Base-by-base conservation (phyloP, 2,888 invertebrate species). In the Alsophila aescularia region DNA sequence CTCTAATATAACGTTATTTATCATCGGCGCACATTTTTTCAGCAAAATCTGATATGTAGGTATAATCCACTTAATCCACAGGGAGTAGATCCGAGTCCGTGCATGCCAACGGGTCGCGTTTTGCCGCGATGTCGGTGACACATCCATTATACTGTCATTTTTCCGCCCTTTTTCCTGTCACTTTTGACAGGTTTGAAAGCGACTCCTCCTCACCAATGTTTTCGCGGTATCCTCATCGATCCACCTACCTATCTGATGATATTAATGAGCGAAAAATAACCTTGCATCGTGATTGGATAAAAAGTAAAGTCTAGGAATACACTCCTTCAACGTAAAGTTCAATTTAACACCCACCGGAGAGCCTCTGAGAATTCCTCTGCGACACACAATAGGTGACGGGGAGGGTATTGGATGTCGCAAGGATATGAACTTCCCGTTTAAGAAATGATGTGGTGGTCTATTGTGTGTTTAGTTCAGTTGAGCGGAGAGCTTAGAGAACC, bases 121-220 rank as follows among this genome's bases (percentile, higher is more conserved):
- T 79, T 80, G 75, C 79, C 80, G 80, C 82, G 81, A 79, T 90
- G 87, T 77, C 82, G 82, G 81, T 90, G 90, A 91, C 90, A 90
- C 87, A 89, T 91, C 90, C 90, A 91, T 90, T 91, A 90, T 83
- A 83, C 81, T 83, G 90, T 87, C 88, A 85, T 85, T 88, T 87
- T 85, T 75, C 87, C 89, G 86, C 87, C 90, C 88, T 89, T 89
- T 91, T 90, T 85, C 81, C 87, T 87, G 88, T 88, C 90, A 87
- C 79, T 74, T 90, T 86, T 91, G 90, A 90, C 90, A 90, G 85
- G 76, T 90, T 88, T 85, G 86, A 87, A 89, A 89, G 83, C 83
- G 81, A 87, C 87, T 89, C 87, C 85, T 84, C 83, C 79, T 81
- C 77, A 72, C 78, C 82, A 83, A 83, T 85, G 85, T 87, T 89